phyloP scores from a whole-genome alignment of 2,113 vertebrate genomes.

The Phrynocephalus versicolor region DNA sequence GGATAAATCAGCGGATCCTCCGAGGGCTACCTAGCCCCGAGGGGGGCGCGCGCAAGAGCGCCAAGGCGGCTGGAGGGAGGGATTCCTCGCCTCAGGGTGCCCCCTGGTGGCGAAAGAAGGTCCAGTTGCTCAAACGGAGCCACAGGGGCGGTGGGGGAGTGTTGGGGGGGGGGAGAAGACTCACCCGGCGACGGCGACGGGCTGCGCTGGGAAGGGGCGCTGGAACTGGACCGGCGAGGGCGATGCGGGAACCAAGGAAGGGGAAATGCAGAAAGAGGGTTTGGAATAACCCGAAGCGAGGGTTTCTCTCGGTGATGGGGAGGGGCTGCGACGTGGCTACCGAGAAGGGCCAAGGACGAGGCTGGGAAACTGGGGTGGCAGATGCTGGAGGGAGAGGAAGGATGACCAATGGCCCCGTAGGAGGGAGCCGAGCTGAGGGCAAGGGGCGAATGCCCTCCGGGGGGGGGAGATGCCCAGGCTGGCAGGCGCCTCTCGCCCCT shows the following conservation, averaged over 20 bases:
- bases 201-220: background rate
- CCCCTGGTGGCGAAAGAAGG: background rate
- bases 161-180: too few species aligned
- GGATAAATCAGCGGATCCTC: background rate
- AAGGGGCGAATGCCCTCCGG: background rate
- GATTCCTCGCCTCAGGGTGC: background rate
- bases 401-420: background rate
- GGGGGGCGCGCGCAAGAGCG: too few species aligned
- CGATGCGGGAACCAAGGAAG: background rate
- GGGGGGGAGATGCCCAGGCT: background rate
- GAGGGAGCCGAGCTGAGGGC: background rate
- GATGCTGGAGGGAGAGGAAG: background rate
- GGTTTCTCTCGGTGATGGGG: background rate
- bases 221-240: background rate
- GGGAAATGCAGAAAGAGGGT: background rate
- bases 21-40: too few species aligned
- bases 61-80: too few species aligned
- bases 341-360: background rate
- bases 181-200: background rate
- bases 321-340: background rate
- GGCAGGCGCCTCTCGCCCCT: too few species aligned
- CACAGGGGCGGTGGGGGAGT: too few species aligned
- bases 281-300: background rate
- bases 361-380: background rate
- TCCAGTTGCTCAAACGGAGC: too few species aligned